Conservation (phyloP, 2,888 invertebrate species). For the Nyleta sp. region DNA sequence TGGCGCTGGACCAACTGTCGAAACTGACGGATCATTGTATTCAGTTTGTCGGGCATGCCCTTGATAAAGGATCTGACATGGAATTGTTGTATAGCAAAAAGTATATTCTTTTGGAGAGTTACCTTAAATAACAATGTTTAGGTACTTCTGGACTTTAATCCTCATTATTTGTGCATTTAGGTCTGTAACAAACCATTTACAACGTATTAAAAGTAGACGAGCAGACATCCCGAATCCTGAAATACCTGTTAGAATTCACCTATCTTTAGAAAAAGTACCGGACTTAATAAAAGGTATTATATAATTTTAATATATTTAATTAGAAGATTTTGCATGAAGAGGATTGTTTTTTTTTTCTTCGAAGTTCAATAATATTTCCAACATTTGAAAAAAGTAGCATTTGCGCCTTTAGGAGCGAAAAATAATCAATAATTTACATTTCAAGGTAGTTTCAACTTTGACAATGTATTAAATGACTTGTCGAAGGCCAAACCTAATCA, state of each 20-base stretch:
- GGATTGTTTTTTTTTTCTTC: no score
- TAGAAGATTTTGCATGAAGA: no score
- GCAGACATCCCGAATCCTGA: conserved; percentile 96
- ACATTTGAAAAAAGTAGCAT: no score
- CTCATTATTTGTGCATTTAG: no score
- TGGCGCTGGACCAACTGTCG: conserved; percentile 91
- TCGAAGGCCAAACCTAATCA: no score
- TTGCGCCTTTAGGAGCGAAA: no score
- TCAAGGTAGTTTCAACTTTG: no score
- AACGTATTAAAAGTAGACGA: conserved; percentile 91
- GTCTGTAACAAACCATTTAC: conserved; percentile 87
- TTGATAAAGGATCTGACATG: conserved; percentile 92
- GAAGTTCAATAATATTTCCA: no score
- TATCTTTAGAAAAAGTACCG: conserved; percentile 91
- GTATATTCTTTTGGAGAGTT: conserved; percentile 73
- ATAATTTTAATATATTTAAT: background rate
- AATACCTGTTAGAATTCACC: conserved; percentile 92
- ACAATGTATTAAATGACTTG: no score
- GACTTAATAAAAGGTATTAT: conserved; percentile 89
- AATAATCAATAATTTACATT: no score
- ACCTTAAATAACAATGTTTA: no score
- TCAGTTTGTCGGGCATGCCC: conserved; percentile 90
- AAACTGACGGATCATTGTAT: conserved; percentile 95
- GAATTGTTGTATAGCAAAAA: conserved; percentile 93
- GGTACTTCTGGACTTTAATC: no score